phyloP scores from a whole-genome alignment of 2,113 vertebrate species.

The Sorex araneus region DNA sequence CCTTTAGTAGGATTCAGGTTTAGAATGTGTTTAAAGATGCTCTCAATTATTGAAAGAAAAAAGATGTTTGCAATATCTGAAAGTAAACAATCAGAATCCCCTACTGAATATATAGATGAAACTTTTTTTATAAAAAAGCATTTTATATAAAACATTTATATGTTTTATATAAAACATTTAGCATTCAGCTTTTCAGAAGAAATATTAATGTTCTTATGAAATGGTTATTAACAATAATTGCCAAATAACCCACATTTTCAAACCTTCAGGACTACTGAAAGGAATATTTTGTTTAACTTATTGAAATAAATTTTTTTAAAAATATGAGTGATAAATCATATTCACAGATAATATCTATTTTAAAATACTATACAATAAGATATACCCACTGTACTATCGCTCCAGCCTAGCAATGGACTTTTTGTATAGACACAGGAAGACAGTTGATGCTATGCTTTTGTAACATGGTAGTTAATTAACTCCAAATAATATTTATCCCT shows the following conservation, averaged over 20 bases:
- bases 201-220: slow-evolving; percentile 31
- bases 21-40: not conserved
- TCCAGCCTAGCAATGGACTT: too few species aligned
- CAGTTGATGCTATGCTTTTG: too few species aligned
- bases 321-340: not conserved
- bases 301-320: slow-evolving; percentile 30
- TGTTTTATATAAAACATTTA: slow-evolving; percentile 25
- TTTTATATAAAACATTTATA: slow-evolving; percentile 25
- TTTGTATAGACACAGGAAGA: too few species aligned
- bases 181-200: not conserved
- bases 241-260: not conserved
- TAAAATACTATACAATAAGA: too few species aligned
- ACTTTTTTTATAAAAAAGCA: slow-evolving; percentile 12
- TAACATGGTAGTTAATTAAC: too few species aligned
- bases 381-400: not conserved
- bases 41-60: slow-evolving; percentile 1
- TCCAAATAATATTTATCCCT: too few species aligned
- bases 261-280: not conserved
- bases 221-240: not conserved
- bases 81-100: slow-evolving; percentile 2
- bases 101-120: not conserved
- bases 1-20: not conserved
- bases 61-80: slow-evolving; percentile 31
- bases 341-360: not conserved
- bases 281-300: slow-evolving; percentile 27